Conservation (phyloP, 2,888 invertebrate species). For the Synergus itoensis region DNA sequence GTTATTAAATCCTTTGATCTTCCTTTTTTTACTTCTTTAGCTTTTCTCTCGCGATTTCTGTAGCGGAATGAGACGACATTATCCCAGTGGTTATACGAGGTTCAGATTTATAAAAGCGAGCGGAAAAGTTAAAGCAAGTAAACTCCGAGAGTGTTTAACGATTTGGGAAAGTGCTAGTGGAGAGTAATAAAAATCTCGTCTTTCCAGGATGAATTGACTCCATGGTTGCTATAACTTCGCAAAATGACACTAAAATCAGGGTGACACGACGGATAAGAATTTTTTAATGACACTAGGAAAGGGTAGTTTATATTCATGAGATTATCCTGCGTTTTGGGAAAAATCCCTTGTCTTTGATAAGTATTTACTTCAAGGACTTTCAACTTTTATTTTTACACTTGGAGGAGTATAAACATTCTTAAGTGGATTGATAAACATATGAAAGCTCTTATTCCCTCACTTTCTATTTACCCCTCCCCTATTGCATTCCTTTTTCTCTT, state of each 20-base stretch:
- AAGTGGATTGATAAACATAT: background rate
- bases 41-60: background rate
- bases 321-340: background rate
- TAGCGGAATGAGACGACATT: conserved; percentile 27
- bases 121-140: conserved; percentile 43
- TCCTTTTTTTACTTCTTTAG: conserved; percentile 40
- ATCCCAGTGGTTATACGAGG: conserved; percentile 43
- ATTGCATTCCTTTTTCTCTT: conserved; percentile 45
- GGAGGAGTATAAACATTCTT: background rate
- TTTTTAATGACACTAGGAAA: background rate
- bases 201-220: conserved; percentile 10
- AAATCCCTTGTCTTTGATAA: background rate
- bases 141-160: conserved; percentile 20
- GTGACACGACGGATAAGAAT: background rate
- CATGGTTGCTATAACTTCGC: background rate
- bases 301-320: background rate
- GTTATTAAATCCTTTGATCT: conserved; percentile 57
- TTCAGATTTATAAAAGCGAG: conserved; percentile 44
- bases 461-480: background rate
- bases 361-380: background rate
- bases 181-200: conserved; percentile 31
- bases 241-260: background rate
- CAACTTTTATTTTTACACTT: background rate
- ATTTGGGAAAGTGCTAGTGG: conserved; percentile 16
- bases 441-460: background rate